These are phyloP conservation scores for Crenuchus spilurus DNA, from an alignment of 2,797 vertebrate species.

Conservation along the genomic window DNA sequence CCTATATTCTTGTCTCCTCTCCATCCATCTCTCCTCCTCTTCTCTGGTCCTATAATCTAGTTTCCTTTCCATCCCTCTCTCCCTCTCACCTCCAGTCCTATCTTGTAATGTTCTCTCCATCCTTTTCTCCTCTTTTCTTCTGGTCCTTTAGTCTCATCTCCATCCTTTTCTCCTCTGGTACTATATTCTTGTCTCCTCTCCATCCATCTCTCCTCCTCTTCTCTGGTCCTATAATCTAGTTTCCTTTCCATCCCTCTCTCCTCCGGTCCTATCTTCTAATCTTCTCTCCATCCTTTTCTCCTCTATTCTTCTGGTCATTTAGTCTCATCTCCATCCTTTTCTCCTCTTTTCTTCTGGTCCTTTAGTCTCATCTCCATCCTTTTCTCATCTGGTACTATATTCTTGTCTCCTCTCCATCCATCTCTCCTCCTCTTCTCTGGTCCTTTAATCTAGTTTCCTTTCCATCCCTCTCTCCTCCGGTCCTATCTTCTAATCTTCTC, in stretches of 20 bases:
- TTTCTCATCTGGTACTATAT: conserved; percentile 9
- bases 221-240: not conserved
- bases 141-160: not conserved
- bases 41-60: not conserved
- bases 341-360: conserved; percentile 18
- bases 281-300: conserved; percentile 34
- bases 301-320: conserved; percentile 15
- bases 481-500: too few species aligned
- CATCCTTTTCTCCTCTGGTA: not conserved
- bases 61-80: not conserved
- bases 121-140: not conserved
- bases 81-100: not conserved
- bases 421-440: not conserved
- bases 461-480: not conserved
- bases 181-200: not conserved
- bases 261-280: too few species aligned
- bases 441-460: not conserved
- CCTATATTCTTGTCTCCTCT: not conserved
- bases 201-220: not conserved
- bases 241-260: not conserved
- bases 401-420: not conserved
- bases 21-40: not conserved
- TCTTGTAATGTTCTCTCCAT: too few species aligned
- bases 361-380: conserved; percentile 2
- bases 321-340: not conserved